These are phyloP conservation scores for Corythucha ciliata DNA, from an alignment of 2,888 invertebrate species.

Conservation along the genomic window DNA sequence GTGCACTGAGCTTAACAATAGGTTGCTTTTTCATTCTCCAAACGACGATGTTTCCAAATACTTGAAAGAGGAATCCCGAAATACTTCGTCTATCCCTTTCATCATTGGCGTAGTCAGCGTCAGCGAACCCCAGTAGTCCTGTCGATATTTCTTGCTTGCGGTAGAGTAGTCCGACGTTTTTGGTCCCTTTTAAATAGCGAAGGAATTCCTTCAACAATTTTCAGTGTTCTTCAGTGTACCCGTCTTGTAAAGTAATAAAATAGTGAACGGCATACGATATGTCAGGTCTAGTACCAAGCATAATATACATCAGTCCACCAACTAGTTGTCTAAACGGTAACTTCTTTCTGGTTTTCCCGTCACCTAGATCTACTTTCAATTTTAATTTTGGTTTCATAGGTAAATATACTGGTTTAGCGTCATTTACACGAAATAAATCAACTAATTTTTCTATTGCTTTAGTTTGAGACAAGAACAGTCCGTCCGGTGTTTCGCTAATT, in stretches of 20 bases:
- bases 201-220: slow-evolving; percentile 16
- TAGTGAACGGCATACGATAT: slow-evolving; percentile 15
- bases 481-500: slow-evolving; percentile 12
- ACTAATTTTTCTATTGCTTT: slow-evolving; percentile 15
- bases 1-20: too few species aligned
- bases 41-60: too few species aligned
- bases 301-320: slow-evolving; percentile 18
- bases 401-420: slow-evolving; percentile 8
- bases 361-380: slow-evolving; percentile 9
- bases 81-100: too few species aligned
- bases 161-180: slow-evolving; percentile 3
- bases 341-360: too few species aligned
- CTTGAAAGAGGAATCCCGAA: too few species aligned
- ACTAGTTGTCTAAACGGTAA: slow-evolving; percentile 11
- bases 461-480: slow-evolving; percentile 12
- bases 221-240: not conserved
- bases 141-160: too few species aligned
- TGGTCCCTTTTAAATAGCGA: slow-evolving; percentile 13
- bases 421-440: slow-evolving; percentile 9
- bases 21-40: too few species aligned
- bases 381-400: slow-evolving; percentile 19
- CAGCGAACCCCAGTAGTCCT: slow-evolving; percentile 5
- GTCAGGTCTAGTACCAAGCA: slow-evolving; percentile 17
- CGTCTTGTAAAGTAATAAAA: slow-evolving; percentile 14
- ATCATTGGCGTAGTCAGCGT: slow-evolving; percentile 15